Evolutionary conservation across 2,113 vertebrate genomes (phyloP), one percentile per base, ranked within the genome.

Genomic region (Pelecanoides urinatrix): DNA sequence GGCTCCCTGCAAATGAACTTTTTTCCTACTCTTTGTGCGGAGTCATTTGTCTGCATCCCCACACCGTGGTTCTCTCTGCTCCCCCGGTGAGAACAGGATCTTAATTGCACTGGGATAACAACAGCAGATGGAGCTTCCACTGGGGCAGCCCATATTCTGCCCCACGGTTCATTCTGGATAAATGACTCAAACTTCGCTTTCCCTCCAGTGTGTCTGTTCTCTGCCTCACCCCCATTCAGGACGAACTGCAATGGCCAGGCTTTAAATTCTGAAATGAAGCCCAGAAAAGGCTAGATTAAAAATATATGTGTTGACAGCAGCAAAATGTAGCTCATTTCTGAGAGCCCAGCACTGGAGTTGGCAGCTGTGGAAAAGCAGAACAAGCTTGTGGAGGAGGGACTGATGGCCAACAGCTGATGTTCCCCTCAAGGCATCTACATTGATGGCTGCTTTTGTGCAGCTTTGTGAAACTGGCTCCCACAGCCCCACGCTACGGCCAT

Each of bases 321-420:
- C 8, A 9, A 90, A 92, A 58, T 42, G 73, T 17, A 52, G 67
- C 82, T 87, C 34, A 16, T 90, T 80, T 70, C 58, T 21, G 47
- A 63, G 53, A 47, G 52, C 58, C 30, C 32, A 38, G 70, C 52
- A 0, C 61, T 79, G 87, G 90, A 83, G 68, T 2, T 85, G 65
- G 88, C 70, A 92, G 93, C 95, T 95, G 94, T 47, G 67, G n/a
- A 38, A 38, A 66, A 85, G 79, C 72, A 40, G 70, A 77, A 59
- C 72, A 72, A 80, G 89, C 70, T 2, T n/a, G 30, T 63, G 53
- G 13, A 80, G 67, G 76, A 75, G 53, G 40, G 72, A 65, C 52
- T 49, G 93, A 45, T 86, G 84, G 62, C 20, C 34, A 91, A 86
- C 93, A 96, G 95, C 96, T 97, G 94, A 94, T 97, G 89, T 96